Conservation (phyloP, 2,888 invertebrate genomes). For the Spatulosminthurus flaviceps region DNA sequence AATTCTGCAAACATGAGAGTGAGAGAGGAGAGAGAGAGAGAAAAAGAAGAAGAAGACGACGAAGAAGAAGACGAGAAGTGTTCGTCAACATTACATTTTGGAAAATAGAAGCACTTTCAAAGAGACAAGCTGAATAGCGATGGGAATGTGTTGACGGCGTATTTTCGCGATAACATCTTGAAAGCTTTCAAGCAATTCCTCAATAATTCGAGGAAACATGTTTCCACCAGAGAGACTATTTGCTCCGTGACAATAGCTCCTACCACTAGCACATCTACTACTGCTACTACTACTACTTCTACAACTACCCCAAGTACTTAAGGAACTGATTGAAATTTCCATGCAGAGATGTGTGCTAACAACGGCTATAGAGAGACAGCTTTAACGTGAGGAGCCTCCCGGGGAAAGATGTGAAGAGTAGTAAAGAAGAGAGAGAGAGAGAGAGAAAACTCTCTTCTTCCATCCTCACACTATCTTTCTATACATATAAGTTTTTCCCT, state of each 20-base stretch:
- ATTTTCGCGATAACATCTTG: conserved; percentile 43
- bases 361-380: no score
- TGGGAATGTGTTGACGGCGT: conserved; percentile 35
- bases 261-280: no score
- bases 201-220: conserved; percentile 45
- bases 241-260: no score
- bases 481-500: no score
- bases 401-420: no score
- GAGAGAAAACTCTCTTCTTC: no score
- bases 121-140: conserved; percentile 29
- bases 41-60: background rate
- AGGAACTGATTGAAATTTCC: conserved; percentile 23
- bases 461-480: no score
- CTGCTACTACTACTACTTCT: no score
- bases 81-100: conserved; percentile 15
- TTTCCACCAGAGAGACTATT: conserved; percentile 19
- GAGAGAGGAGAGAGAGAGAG: conserved; percentile 30
- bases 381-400: no score
- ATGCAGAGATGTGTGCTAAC: background rate
- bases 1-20: conserved; percentile 33
- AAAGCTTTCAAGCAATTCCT: conserved; percentile 48
- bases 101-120: conserved; percentile 26
- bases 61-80: background rate
- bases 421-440: no score
- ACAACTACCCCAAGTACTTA: conserved; percentile 13